A percentile compares a stretch with the other conserved stretches of the same genome.
These are phyloP conservation scores for Lasiurus cinereus DNA, from an alignment of 2,113 vertebrate genomes.

Conservation along the genomic window DNA sequence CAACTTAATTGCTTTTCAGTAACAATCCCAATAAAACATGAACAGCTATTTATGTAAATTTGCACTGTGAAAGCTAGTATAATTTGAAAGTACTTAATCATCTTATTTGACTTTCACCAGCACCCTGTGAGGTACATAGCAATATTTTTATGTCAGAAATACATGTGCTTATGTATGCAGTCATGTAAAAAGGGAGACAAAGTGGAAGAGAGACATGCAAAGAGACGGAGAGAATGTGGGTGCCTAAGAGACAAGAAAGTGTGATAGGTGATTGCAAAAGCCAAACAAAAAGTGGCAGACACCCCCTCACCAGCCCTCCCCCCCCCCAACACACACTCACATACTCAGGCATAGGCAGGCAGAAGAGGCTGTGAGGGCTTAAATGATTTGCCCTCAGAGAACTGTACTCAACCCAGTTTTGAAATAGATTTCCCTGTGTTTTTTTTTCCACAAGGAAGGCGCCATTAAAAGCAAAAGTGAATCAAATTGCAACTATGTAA, in stretches of 20 bases:
- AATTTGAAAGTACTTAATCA: neutral
- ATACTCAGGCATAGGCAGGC: neutral
- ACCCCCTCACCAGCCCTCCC: no score
- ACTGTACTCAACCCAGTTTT: neutral
- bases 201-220: neutral
- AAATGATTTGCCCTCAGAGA: neutral
- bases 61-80: neutral
- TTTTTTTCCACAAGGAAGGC: neutral
- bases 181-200: neutral
- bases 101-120: neutral
- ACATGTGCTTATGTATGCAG: neutral
- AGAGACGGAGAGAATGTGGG: neutral
- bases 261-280: neutral
- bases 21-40: neutral
- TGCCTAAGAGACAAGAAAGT: neutral
- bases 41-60: neutral
- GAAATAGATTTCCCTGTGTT: neutral
- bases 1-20: neutral
- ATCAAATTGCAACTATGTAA: neutral
- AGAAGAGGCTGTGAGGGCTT: neutral
- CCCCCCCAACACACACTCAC: neutral
- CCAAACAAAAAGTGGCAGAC: neutral
- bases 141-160: neutral
- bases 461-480: neutral
- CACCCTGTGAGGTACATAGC: neutral